Percentiles rank a stretch among this genome's conserved stretches.
Evolutionary conservation across 1,140 invertebrate genomes (phyloP).

Genomic region (Drosophila punjabiensis): DNA sequence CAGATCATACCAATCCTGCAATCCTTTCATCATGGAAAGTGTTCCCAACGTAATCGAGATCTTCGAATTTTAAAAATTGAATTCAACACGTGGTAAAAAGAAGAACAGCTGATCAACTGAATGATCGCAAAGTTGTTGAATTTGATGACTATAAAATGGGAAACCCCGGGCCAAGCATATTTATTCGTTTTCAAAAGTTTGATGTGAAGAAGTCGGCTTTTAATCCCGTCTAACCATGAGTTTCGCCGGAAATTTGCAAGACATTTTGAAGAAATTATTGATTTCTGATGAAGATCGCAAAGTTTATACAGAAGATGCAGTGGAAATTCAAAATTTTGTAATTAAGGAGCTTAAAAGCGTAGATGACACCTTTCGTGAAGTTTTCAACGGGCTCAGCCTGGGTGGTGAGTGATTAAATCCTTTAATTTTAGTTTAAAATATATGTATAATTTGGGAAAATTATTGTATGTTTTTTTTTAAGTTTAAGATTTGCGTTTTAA

Average conservation of each 20-base stretch:
- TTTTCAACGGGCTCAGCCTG: conserved; percentile 38
- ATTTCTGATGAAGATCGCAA: conserved; percentile 15
- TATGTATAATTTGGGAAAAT: not conserved
- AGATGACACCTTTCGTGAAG: conserved; percentile 12
- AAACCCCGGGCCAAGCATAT: not conserved
- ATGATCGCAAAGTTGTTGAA: not conserved
- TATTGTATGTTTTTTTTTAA: too few species aligned
- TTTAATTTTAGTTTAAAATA: not conserved
- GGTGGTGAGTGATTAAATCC: conserved; percentile 15
- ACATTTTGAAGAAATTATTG: conserved; percentile 11
- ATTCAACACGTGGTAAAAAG: not conserved
- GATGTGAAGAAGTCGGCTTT: rapidly evolving
- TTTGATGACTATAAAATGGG: not conserved
- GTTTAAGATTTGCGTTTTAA: not conserved
- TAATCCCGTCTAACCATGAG: conserved; percentile 1
- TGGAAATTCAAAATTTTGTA: conserved; percentile 28
- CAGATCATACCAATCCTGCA: not conserved
- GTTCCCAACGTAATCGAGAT: not conserved
- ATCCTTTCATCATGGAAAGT: not conserved
- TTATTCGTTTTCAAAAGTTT: not conserved
- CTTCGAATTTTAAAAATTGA: not conserved
- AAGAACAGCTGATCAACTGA: not conserved
- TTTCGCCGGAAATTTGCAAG: conserved; percentile 2
- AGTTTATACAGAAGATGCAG: conserved; percentile 18
- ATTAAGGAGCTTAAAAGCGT: conserved; percentile 29